Evolutionary conservation across 2,888 invertebrate species (phyloP).

Genomic region (Caenorhabditis wallacei): DNA sequence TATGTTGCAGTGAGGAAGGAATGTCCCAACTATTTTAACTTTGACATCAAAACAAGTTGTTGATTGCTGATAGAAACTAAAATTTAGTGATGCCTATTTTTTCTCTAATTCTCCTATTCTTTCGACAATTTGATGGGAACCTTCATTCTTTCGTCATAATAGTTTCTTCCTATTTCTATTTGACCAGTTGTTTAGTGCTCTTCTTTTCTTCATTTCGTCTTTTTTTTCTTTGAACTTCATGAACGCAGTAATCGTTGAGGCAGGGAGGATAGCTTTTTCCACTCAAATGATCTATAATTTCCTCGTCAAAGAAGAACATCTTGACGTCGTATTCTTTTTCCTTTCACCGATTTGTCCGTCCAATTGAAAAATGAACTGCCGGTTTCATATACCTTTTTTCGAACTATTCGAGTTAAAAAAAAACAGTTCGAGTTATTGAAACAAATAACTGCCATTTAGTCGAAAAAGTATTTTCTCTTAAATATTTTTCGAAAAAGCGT

Average conservation of each 20-base stretch:
- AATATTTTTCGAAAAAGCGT: not conserved
- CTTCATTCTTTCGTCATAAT: conserved; percentile 28
- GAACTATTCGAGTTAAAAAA: too few species aligned
- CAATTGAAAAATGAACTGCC: conserved; percentile 5
- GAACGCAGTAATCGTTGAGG: conserved; percentile 9
- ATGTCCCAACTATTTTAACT: conserved; percentile 29
- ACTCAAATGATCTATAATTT: conserved; percentile 33
- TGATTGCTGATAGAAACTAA: conserved; percentile 43
- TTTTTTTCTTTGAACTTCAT: conserved; percentile 4
- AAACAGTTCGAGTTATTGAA: too few species aligned
- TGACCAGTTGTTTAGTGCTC: conserved; percentile 15
- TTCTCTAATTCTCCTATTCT: conserved; percentile 8
- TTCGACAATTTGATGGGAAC: not conserved
- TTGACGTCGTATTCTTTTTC: conserved; percentile 7
- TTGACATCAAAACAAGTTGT: conserved; percentile 50
- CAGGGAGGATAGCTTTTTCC: not conserved
- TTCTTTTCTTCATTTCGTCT: not conserved
- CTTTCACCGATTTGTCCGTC: not conserved
- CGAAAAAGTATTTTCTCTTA: not conserved
- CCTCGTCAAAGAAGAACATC: conserved; percentile 31
- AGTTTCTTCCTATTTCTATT: conserved; percentile 5
- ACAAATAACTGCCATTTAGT: too few species aligned
- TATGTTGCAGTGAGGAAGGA: conserved; percentile 16
- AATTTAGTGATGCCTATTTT: conserved; percentile 7
- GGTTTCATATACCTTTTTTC: not conserved